These are phyloP conservation scores for Clarias pachynema DNA, from an alignment of 2,797 vertebrate genomes.

Conservation along the genomic window DNA sequence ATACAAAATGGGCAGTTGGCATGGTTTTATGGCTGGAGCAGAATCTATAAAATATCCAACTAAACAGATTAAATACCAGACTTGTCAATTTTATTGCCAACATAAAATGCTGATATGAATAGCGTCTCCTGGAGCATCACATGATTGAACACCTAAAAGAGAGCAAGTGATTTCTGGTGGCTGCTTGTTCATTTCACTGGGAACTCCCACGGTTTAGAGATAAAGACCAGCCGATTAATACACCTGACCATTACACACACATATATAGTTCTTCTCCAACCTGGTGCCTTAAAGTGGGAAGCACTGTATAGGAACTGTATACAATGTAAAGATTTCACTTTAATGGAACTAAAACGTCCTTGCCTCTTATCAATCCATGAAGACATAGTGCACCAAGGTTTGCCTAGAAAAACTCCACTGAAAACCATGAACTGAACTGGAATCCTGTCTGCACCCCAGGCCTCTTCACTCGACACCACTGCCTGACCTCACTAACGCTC, in stretches of 20 bases:
- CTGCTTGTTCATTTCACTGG: background rate
- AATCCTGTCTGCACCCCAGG: no score
- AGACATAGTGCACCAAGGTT: background rate
- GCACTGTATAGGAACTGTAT: background rate
- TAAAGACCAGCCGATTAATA: background rate
- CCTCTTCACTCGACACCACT: background rate
- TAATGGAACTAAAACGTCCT: background rate
- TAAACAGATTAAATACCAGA: background rate
- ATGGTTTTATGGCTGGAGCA: background rate
- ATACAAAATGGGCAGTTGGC: background rate
- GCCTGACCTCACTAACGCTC: background rate
- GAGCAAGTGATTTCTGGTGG: background rate
- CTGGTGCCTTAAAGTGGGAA: background rate
- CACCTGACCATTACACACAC: background rate
- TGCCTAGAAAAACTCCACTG: background rate
- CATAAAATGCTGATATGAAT: slow-evolving; percentile 9
- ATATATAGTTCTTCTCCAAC: background rate
- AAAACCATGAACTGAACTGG: background rate
- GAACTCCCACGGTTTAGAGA: background rate
- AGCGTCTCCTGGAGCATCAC: background rate
- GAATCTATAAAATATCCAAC: background rate
- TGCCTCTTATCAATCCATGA: no score
- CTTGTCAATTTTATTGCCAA: background rate
- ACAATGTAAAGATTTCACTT: background rate
- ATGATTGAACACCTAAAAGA: background rate